Evolutionary conservation across 2,113 vertebrate species (phyloP).

Genomic region (Nycticorax nycticorax): DNA sequence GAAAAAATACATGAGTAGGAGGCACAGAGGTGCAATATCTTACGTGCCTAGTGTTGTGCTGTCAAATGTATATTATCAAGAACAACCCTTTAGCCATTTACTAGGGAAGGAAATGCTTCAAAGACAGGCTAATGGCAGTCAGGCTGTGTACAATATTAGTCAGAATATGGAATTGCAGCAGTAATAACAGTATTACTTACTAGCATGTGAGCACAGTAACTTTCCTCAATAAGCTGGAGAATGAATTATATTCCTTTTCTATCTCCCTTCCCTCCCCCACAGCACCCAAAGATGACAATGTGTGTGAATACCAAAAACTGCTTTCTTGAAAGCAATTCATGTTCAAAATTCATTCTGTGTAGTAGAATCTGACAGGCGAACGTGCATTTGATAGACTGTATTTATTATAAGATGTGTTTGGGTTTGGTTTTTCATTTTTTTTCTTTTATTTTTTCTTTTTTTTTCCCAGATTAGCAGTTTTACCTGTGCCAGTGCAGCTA

Average conservation of each 20-base stretch:
- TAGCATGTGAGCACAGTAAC: background rate
- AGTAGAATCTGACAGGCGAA: background rate
- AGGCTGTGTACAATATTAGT: background rate
- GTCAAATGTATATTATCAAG: conserved; percentile 22
- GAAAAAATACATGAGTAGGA: background rate
- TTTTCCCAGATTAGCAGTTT: background rate
- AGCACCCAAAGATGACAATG: background rate
- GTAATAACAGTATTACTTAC: background rate
- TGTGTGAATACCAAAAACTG: background rate
- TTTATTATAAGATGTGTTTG: background rate
- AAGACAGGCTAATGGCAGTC: conserved; percentile 13
- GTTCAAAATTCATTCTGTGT: background rate
- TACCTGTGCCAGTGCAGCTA: background rate
- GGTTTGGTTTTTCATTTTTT: background rate
- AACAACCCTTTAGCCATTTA: conserved; percentile 19
- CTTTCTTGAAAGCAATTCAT: background rate
- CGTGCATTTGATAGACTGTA: background rate
- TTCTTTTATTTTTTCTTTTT: too few species aligned
- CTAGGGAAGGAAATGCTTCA: background rate
- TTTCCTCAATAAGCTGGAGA: background rate
- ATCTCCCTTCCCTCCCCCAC: too few species aligned
- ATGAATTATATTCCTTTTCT: background rate
- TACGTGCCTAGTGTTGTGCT: background rate
- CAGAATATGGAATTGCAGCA: background rate
- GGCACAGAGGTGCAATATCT: background rate